These are phyloP conservation scores for Tangachromis dhanisi DNA, from an alignment of 2,113 vertebrate genomes.

Conservation along the genomic window DNA sequence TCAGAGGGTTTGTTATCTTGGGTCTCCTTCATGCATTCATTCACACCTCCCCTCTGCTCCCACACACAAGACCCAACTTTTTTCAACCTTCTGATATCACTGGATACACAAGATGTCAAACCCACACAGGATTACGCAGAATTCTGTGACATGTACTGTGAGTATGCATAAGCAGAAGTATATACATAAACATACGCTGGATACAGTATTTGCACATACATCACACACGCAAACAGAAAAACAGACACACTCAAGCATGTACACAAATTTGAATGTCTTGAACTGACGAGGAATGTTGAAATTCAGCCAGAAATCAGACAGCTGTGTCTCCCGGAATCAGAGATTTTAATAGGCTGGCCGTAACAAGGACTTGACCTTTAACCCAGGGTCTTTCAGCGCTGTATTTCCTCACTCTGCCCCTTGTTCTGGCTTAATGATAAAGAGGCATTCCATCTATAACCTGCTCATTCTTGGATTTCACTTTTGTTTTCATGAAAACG, in stretches of 20 bases:
- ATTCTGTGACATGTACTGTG: not conserved
- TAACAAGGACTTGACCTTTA: constrained; percentile 58
- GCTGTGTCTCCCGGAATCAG: constrained; percentile 16
- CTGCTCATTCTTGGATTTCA: constrained; percentile 35
- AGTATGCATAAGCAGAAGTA: not conserved
- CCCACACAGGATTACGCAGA: not conserved
- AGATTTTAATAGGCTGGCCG: constrained; percentile 28
- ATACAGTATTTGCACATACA: not conserved
- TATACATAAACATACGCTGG: not conserved
- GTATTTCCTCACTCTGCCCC: constrained; percentile 9
- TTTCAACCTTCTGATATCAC: constrained; percentile 19
- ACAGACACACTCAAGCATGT: not conserved
- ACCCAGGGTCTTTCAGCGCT: constrained; percentile 27
- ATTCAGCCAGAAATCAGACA: constrained; percentile 1
- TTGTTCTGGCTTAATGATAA: constrained; percentile 14
- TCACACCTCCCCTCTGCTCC: constrained; percentile 11
- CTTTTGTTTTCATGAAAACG: constrained; percentile 35
- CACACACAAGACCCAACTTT: constrained; percentile 14
- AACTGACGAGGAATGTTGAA: constrained; percentile 15
- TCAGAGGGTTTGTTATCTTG: constrained; percentile 13
- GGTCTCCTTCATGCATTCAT: not conserved
- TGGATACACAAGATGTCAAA: not conserved
- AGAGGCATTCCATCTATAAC: constrained; percentile 30
- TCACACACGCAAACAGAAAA: not conserved
- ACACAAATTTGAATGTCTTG: constrained; percentile 3